Percentiles rank a stretch among this genome's conserved stretches.
Conservation (phyloP, 2,888 invertebrate genomes). For the Aleiodes testaceus region DNA sequence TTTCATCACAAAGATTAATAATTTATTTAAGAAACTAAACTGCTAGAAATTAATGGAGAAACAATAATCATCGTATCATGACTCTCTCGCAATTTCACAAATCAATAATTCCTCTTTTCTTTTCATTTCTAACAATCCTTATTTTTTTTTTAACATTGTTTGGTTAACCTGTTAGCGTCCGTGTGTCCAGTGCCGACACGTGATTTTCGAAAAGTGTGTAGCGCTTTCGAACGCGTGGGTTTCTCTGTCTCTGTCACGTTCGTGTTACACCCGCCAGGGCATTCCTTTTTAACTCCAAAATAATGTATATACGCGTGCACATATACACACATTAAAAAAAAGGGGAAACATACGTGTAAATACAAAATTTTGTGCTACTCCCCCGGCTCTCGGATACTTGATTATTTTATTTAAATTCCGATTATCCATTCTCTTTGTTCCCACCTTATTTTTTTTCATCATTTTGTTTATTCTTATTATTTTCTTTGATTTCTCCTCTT, state of each 20-base stretch:
- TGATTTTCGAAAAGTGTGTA: conserved; percentile 61
- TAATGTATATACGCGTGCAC: background rate
- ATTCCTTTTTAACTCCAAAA: conserved; percentile 28
- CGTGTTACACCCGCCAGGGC: conserved; percentile 38
- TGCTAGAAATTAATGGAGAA: background rate
- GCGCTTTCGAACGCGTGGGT: conserved; percentile 47
- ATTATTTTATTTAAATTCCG: background rate
- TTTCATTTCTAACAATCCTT: background rate
- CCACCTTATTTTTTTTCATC: conserved; percentile 25
- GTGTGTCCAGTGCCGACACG: conserved; percentile 59
- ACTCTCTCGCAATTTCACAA: too few species aligned
- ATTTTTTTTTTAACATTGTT: conserved; percentile 38
- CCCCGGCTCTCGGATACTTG: background rate
- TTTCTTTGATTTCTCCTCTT: background rate
- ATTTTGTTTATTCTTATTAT: background rate
- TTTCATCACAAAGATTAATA: conserved; percentile 54
- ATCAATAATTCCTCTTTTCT: too few species aligned
- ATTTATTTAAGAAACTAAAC: conserved; percentile 3
- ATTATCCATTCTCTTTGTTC: background rate
- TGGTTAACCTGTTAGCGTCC: conserved; percentile 61
- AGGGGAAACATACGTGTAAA: background rate
- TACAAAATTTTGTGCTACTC: too few species aligned
- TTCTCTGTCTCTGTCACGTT: conserved; percentile 45
- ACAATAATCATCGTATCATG: too few species aligned
- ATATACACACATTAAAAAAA: background rate